Conservation (phyloP, 2,797 vertebrate species). For the Falco peregrinus region DNA sequence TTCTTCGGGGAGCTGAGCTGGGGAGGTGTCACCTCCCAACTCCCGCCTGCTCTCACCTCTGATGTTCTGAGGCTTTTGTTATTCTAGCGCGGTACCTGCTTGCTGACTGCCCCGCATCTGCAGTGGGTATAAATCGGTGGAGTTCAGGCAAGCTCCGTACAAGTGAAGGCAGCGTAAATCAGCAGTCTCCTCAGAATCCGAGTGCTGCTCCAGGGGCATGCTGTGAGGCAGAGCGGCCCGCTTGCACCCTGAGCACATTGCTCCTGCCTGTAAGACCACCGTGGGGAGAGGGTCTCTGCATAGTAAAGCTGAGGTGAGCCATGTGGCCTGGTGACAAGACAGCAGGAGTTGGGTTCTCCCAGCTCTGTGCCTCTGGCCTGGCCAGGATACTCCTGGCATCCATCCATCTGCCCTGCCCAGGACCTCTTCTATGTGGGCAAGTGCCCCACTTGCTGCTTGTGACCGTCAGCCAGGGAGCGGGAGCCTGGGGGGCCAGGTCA, state of each 20-base stretch:
- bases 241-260: background rate
- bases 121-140: background rate
- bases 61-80: background rate
- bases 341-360: background rate
- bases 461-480: background rate
- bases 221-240: background rate
- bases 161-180: background rate
- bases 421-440: background rate
- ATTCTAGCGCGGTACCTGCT: background rate
- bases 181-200: background rate
- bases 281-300: background rate
- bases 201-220: accelerated
- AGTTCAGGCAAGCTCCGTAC: background rate
- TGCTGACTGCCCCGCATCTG: background rate
- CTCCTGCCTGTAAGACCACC: background rate
- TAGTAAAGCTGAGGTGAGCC: background rate
- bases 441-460: accelerated
- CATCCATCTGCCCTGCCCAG: background rate
- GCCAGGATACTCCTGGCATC: background rate
- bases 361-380: background rate
- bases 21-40: background rate
- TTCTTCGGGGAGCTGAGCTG: background rate
- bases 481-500: background rate
- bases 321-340: background rate
- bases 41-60: background rate